Percentiles rank a stretch among this genome's conserved stretches.
Evolutionary conservation across 2,797 vertebrate genomes (phyloP).

Genomic region (Halcyon chelicuti): DNA sequence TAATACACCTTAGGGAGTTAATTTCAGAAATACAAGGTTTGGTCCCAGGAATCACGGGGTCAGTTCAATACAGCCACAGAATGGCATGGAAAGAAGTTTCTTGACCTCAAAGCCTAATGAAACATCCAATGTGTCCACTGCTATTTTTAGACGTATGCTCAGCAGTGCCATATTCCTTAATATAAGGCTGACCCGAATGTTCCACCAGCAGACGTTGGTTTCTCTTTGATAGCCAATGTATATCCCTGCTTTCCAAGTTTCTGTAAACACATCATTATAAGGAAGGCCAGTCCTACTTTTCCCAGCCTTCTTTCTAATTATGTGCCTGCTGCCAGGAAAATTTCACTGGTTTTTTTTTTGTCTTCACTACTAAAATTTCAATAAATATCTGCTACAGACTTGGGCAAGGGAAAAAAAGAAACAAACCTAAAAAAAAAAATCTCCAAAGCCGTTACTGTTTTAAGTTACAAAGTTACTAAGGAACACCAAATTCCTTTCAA

Average conservation of each 20-base stretch:
- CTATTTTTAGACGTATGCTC: slow-evolving; percentile 52
- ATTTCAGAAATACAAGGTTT: background rate
- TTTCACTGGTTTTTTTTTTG: background rate
- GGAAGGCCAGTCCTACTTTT: slow-evolving; percentile 34
- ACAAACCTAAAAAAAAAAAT: background rate
- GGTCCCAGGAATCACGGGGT: background rate
- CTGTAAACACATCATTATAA: slow-evolving; percentile 71
- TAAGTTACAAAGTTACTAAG: slow-evolving; percentile 6
- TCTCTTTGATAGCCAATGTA: slow-evolving; percentile 61
- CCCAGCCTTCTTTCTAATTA: slow-evolving; percentile 77
- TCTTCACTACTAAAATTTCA: slow-evolving; percentile 41
- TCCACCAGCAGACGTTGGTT: slow-evolving; percentile 65
- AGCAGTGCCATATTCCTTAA: slow-evolving; percentile 49
- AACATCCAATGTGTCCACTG: background rate
- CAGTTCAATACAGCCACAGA: background rate
- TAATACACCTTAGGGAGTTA: background rate
- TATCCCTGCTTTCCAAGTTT: slow-evolving; percentile 69
- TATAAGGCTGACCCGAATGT: slow-evolving; percentile 62
- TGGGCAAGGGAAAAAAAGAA: background rate
- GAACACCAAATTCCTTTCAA: slow-evolving; percentile 25
- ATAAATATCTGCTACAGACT: background rate
- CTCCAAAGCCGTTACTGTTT: background rate
- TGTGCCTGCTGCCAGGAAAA: slow-evolving; percentile 75
- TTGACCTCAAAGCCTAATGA: slow-evolving; percentile 51
- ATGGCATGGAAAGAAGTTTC: background rate